Evolutionary conservation across 53 echinoderm and acorn worm genomes (phyloP), one percentile per base, ranked within the genome.

Genomic region (Mesocentrotus franciscanus): DNA sequence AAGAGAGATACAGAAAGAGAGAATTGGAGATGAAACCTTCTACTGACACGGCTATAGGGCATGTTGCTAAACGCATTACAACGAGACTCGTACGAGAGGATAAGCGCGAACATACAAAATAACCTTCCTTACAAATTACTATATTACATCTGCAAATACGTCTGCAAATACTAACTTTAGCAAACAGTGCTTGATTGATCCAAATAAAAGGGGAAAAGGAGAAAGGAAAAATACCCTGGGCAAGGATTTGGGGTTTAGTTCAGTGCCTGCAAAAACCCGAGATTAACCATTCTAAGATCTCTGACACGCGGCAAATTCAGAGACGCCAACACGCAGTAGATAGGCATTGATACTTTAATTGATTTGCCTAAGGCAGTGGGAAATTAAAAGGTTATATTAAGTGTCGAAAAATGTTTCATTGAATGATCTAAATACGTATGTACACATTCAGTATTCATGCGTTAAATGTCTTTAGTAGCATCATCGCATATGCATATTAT

Each of bases 61-160:
- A 62, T 33, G 91, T 90, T 62, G 32, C 33, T 91, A 91, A 91
- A 91, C 91, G 42, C 68, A 91, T 91, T 91, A 91, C 61, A 91
- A 66, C 36, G 36, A n/a, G n/a, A n/a, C n/a, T n/a, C n/a, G n/a
- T n/a, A n/a, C n/a, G n/a, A 91, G 91, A 66, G 35, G 91, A 91
- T 62, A 33, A 91, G 35, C 16, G 39, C 17, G 22, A 66, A 91
- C 68, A 91, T 66, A 91, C 91, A 64, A 91, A 87, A 91, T 91
- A 91, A 66, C 91, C 36, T 34, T 91, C 91, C 91, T 66, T 64
- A 91, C 91, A 64, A 91, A 91, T 68, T 91, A 61, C 90, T 58
- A 9, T 59, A n/a, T n/a, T n/a, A n/a, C n/a, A n/a, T n/a, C n/a
- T n/a, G n/a, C n/a, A 90, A 90, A 90, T 60, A 62, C 64, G 36